phyloP scores from a whole-genome alignment of 2,888 invertebrate species.

The Leptinotarsa haldemani region DNA sequence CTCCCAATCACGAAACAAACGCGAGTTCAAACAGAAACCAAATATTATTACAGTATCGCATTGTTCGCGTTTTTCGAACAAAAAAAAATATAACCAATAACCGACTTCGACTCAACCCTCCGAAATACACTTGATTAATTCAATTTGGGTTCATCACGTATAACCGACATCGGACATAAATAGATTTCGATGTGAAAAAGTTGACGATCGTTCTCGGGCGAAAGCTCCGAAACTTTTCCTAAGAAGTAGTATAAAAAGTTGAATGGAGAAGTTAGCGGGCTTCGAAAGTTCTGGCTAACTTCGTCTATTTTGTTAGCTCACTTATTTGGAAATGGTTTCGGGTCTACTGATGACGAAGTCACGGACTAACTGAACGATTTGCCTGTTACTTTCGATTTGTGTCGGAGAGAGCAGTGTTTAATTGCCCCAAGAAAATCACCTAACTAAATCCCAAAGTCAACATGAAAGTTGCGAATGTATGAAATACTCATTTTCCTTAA shows the following conservation, averaged over 20 bases:
- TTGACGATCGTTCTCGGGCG: background rate
- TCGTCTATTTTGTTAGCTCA: background rate
- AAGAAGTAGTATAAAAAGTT: background rate
- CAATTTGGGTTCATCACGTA: background rate
- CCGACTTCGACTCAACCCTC: background rate
- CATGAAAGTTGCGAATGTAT: no score
- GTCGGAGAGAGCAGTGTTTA: no score
- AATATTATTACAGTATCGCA: no score
- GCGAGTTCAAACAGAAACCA: no score
- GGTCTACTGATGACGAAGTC: background rate
- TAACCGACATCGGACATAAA: background rate
- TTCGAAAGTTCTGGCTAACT: background rate
- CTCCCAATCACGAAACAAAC: no score
- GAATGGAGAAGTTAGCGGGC: background rate
- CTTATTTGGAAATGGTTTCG: background rate
- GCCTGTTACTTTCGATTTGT: background rate
- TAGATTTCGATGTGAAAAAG: slow-evolving; percentile 1
- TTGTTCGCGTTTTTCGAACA: background rate
- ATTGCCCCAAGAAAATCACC: no score
- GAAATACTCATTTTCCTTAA: no score
- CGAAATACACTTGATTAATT: background rate
- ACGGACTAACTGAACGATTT: background rate
- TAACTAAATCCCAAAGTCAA: no score
- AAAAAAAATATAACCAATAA: background rate
- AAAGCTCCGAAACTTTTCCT: slow-evolving; percentile 3